Base-by-base conservation (phyloP, 1,140 invertebrate genomes). In the Drosophila virilis region DNA sequence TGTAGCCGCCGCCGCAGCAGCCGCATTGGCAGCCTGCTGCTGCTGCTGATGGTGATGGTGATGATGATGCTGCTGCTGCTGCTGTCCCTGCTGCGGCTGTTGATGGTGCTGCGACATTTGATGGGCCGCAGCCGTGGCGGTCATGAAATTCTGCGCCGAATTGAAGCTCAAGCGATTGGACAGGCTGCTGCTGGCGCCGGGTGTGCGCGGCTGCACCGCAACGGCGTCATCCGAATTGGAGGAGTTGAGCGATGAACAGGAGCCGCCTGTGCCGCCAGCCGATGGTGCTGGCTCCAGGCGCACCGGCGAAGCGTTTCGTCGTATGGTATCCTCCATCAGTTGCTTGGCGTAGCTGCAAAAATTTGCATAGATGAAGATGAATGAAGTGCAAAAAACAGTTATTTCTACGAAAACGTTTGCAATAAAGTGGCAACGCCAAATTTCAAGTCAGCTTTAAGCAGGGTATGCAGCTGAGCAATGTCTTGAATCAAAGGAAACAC, bases 291-390 rank as follows among this genome's bases (percentile, higher is more conserved):
- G 93, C 74, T 95, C 95, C 60, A 95, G 92, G 82, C 96, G 94
- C 61, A 98, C 96, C 48, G 97, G 97, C 32, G 97, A 98, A 68
- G 97, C 97, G 93, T 98, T 98, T 89, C 97, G 95, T 79, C 96
- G 94, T 69, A 98, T 98, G 45, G 97, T 98, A 91, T 98, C 97
- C 92, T 97, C 97, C 86, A 98, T 98, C 83, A 98, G 93, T 92
- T 97, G 95, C 92, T 97, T 97, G 13, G 97, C 97, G 92, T 97
- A 96, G 81, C 97, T 98, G 80, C 17, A 91, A 90, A 33, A 33
- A 33, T 6, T 10, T 28, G 8, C 0, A 37, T 55, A 17, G 33
- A 42, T 42, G n/a, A n/a, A n/a, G n/a, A n/a, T n/a, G n/a, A 45
- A 17, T 17, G 17, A 17, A 17, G 17, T 1, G 17, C 17, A 17